phyloP scores from a whole-genome alignment of 1,140 invertebrate genomes.

The Gonioctena quinquepunctata region DNA sequence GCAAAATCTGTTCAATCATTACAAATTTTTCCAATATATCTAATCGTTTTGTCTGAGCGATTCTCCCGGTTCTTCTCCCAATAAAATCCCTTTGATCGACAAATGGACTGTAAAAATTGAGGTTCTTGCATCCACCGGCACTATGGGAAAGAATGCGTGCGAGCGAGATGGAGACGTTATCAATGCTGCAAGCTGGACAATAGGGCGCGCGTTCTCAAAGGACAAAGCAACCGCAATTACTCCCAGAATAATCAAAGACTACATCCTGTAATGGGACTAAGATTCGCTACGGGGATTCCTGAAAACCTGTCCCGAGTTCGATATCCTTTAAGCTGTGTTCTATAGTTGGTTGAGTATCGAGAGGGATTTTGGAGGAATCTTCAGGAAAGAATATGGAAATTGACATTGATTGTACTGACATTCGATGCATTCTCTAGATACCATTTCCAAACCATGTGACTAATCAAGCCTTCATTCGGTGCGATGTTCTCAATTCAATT shows the following conservation, averaged over 20 bases:
- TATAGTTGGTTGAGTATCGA: no score
- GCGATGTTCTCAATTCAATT: no score
- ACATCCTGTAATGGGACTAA: slow-evolving; percentile 43
- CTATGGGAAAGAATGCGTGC: neutral
- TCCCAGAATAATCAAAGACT: slow-evolving; percentile 46
- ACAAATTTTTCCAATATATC: neutral
- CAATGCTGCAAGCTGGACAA: slow-evolving; percentile 34
- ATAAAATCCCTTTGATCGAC: slow-evolving; percentile 24
- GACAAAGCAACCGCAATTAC: slow-evolving; percentile 44
- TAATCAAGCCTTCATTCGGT: no score
- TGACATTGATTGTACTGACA: no score
- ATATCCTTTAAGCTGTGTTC: slow-evolving; percentile 14
- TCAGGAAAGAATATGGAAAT: no score
- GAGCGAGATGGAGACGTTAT: slow-evolving; percentile 16
- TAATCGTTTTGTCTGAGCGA: neutral
- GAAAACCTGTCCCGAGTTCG: neutral
- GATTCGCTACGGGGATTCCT: slow-evolving; percentile 26
- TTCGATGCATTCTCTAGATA: no score
- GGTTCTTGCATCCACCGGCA: slow-evolving; percentile 6
- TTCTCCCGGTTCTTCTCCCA: neutral
- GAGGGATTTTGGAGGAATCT: slow-evolving; percentile 37
- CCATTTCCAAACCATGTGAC: no score
- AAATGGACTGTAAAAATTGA: slow-evolving; percentile 38
- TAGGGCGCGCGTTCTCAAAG: slow-evolving; percentile 34
- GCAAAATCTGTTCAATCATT: neutral